Evolutionary conservation across 2,113 vertebrate genomes (phyloP).

Genomic region (Beaufortia kweichowensis): DNA sequence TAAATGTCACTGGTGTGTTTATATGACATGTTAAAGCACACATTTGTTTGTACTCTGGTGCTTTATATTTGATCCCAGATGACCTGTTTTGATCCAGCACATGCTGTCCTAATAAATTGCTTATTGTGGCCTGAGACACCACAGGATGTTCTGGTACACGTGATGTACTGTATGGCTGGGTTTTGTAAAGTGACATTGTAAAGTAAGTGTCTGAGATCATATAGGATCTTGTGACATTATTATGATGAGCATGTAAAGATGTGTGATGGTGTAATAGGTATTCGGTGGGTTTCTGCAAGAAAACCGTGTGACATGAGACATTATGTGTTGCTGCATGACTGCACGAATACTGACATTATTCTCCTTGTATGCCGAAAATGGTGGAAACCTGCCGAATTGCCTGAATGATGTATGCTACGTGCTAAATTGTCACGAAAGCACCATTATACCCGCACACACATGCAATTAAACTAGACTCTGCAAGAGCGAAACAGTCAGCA

Average conservation of each 20-base stretch:
- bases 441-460: not conserved
- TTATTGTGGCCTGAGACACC: constrained; percentile 1
- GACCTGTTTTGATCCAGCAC: constrained; percentile 22
- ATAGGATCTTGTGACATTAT: not conserved
- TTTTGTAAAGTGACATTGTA: constrained; percentile 1
- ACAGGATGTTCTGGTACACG: constrained; percentile 14
- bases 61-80: constrained; percentile 9
- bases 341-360: not conserved
- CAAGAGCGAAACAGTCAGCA: not conserved
- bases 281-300: not conserved
- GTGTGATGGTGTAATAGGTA: not conserved
- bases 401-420: not conserved
- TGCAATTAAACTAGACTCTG: not conserved
- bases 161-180: not conserved
- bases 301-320: not conserved
- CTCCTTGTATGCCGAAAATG: not conserved
- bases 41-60: not conserved
- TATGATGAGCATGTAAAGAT: constrained; percentile 8
- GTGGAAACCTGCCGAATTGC: not conserved
- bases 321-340: constrained; percentile 1
- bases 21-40: not conserved
- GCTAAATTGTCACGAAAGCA: not conserved
- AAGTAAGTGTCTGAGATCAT: constrained; percentile 3
- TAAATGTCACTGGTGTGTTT: not conserved
- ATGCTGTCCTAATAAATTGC: constrained; percentile 19